Percentiles rank a stretch among this genome's conserved stretches.
Evolutionary conservation across 2,888 invertebrate species (phyloP).

Genomic region (Hydraecia micacea): DNA sequence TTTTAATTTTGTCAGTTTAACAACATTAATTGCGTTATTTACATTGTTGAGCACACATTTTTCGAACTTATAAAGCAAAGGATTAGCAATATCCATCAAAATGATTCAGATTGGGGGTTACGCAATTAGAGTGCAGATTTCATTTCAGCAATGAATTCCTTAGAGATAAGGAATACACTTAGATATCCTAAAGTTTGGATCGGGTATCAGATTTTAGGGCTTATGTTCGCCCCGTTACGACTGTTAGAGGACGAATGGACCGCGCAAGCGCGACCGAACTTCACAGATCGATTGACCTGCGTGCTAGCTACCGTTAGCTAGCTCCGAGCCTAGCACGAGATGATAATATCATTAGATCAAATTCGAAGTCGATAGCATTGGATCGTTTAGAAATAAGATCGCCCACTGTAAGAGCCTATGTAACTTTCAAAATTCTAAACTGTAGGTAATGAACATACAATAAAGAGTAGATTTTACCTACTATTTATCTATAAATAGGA

Average conservation of each 20-base stretch:
- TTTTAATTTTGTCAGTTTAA: no score
- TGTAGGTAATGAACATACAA: background rate
- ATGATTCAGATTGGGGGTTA: no score
- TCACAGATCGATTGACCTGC: conserved; percentile 43
- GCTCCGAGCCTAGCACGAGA: conserved; percentile 18
- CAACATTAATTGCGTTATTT: no score
- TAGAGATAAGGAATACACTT: conserved; percentile 3
- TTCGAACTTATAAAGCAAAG: no score
- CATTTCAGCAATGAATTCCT: conserved; percentile 5
- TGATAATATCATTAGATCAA: conserved; percentile 46
- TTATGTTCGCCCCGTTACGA: conserved; percentile 31
- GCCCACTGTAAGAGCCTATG: no score
- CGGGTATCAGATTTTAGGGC: conserved; percentile 32
- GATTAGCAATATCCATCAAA: no score
- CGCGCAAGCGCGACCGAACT: conserved; percentile 47
- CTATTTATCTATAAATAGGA: background rate
- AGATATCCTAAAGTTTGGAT: conserved; percentile 12
- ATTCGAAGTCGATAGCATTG: conserved; percentile 25
- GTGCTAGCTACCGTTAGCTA: conserved; percentile 19
- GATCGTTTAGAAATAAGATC: conserved; percentile 1
- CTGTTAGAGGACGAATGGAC: conserved; percentile 17
- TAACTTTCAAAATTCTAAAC: background rate
- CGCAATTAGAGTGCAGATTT: background rate
- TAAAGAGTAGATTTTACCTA: background rate
- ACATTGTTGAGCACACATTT: no score